phyloP scores from a whole-genome alignment of 2,888 invertebrate species.

The Scaptomyza reducta region DNA sequence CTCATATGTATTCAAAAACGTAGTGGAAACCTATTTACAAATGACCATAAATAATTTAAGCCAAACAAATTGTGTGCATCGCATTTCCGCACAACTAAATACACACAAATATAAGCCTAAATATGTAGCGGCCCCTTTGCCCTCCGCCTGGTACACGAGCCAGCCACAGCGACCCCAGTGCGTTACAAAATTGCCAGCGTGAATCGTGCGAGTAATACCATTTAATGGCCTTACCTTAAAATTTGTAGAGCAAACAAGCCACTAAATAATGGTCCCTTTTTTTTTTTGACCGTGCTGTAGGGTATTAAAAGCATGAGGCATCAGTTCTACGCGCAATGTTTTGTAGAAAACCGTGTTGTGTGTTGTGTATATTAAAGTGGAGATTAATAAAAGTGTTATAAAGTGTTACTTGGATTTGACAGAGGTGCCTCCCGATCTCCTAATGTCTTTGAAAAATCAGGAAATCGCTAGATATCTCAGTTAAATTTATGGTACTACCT shows the following conservation, averaged over 20 bases:
- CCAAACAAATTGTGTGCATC: slow-evolving; percentile 60
- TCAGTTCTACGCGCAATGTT: neutral
- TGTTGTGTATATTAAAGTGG: neutral
- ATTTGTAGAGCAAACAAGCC: slow-evolving; percentile 49
- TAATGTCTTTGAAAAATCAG: too few species aligned
- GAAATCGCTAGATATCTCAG: neutral
- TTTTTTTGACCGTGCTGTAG: slow-evolving; percentile 11
- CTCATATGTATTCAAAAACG: slow-evolving; percentile 22
- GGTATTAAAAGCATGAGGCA: slow-evolving; percentile 5
- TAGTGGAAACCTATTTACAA: slow-evolving; percentile 39
- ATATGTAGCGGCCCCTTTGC: slow-evolving; percentile 5
- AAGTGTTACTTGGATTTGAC: too few species aligned
- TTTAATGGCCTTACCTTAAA: slow-evolving; percentile 70
- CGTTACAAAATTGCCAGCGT: slow-evolving; percentile 10
- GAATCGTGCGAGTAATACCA: slow-evolving; percentile 65
- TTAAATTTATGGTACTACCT: neutral
- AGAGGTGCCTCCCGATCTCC: too few species aligned
- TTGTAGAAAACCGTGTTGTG: neutral
- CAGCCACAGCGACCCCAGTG: neutral
- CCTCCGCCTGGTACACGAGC: neutral
- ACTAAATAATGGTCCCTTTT: slow-evolving; percentile 35
- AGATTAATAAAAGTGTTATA: neutral
- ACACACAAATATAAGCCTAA: slow-evolving; percentile 41
- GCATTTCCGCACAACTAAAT: slow-evolving; percentile 56
- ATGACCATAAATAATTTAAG: slow-evolving; percentile 63